These are phyloP conservation scores for Peromyscus melanophrys DNA, from an alignment of 2,797 vertebrate species.

Conservation along the genomic window DNA sequence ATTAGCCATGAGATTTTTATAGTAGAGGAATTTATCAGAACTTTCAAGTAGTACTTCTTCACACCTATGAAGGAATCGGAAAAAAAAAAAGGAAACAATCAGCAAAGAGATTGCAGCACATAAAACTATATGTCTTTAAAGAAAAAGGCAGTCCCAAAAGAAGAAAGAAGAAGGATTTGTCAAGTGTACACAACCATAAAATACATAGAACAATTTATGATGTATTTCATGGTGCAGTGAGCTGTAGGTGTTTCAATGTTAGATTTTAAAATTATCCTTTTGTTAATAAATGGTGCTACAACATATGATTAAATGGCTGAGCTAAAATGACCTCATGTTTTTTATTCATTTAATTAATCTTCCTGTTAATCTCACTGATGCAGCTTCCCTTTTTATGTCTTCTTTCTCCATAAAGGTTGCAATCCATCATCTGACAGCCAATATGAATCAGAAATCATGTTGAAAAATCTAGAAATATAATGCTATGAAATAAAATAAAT, in stretches of 20 bases:
- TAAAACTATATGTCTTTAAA: not conserved
- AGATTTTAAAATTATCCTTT: not conserved
- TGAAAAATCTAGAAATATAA: not conserved
- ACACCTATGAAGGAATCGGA: not conserved
- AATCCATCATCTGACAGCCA: not conserved
- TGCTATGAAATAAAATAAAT: not conserved
- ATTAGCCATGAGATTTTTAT: conserved; percentile 5
- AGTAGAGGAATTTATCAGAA: conserved; percentile 23
- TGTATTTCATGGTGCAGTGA: not conserved
- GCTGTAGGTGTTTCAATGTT: not conserved
- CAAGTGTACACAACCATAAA: not conserved
- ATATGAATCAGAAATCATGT: not conserved
- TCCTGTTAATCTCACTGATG: not conserved
- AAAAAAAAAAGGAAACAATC: not conserved
- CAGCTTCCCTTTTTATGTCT: not conserved
- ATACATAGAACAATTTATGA: not conserved
- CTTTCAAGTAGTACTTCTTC: not conserved
- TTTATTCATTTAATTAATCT: not conserved
- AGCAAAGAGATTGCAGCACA: conserved; percentile 18
- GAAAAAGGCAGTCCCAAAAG: not conserved
- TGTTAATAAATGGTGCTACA: not conserved
- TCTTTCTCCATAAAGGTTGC: conserved; percentile 12
- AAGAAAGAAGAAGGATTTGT: conserved; percentile 32
- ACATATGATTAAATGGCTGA: not conserved
- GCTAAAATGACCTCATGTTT: not conserved